Conservation (phyloP, 2,888 invertebrate species). For the Zootermopsis nevadensis region DNA sequence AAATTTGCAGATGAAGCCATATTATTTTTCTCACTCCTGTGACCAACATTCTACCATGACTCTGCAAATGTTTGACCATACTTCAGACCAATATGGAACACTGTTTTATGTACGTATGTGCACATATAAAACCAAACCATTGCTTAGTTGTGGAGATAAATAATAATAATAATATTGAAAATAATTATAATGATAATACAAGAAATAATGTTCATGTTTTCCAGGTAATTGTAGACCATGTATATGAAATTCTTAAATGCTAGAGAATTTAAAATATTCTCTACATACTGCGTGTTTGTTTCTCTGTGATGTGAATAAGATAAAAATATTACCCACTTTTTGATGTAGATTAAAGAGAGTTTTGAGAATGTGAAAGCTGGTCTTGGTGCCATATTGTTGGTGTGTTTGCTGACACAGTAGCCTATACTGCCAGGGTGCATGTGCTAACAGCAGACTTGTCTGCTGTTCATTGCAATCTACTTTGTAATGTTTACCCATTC, state of each 20-base stretch:
- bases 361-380: conserved; percentile 31
- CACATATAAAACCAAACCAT: conserved; percentile 58
- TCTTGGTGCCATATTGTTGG: conserved; percentile 21
- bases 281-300: conserved; percentile 62
- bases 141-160: conserved; percentile 62
- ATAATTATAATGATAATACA: conserved; percentile 58
- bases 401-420: conserved; percentile 39
- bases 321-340: conserved; percentile 64
- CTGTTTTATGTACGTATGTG: conserved; percentile 50
- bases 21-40: background rate
- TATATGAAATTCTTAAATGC: conserved; percentile 48
- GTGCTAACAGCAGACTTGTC: conserved; percentile 22
- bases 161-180: conserved; percentile 59
- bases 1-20: too few species aligned
- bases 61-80: conserved; percentile 18
- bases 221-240: conserved; percentile 57
- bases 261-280: conserved; percentile 47
- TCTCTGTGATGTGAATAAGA: conserved; percentile 61
- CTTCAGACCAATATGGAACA: conserved; percentile 50
- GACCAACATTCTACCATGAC: background rate
- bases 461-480: conserved; percentile 21
- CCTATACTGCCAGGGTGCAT: conserved; percentile 30
- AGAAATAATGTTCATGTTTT: conserved; percentile 63
- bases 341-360: conserved; percentile 56
- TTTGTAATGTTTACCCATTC: conserved; percentile 36